Evolutionary conservation across 2,113 vertebrate genomes (phyloP), one percentile per base, ranked within the genome.

Genomic region (Proterorhinus semilunaris): DNA sequence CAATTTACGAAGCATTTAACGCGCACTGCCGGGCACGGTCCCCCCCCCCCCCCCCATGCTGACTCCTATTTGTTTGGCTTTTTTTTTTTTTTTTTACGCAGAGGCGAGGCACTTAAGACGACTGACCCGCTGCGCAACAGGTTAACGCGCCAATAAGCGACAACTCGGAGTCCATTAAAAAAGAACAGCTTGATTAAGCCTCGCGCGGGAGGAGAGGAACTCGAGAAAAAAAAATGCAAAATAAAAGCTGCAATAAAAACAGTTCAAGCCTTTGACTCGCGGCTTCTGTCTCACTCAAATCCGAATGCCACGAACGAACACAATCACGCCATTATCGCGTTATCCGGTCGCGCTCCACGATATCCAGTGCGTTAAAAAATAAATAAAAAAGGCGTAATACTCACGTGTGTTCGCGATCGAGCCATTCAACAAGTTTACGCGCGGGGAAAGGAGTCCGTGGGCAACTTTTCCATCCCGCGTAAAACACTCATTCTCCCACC

Each of bases 101-200:
- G 68, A 85, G 77, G 17, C 65, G 63, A 82, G 66, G 43, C 81
- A 76, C 69, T 13, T 70, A 67, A 80, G 68, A 83, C 82, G 47
- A 61, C 59, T 82, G 77, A 83, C 79, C 72, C 68, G 73, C 77
- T 76, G 82, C 71, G 83, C 87, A 90, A 87, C 88, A 88, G 85
- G 85, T 88, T 78, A n/a, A 77, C 74, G 55, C 71, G 43, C 47
- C 13, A 67, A 2, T 61, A 61, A 61, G 44, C 58, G 8, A 61
- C 6, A 12, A 51, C 4, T 21, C 9, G 0, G 46, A 12, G 15
- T 36, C 0, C 7, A 45, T 13, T 51, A 11, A 6, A 36, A 36
- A 61, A 63, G 58, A 13, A 10, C 15, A 63, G 68, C 45, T 66
- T 61, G 44, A 61, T 45, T 61, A 45, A 61, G 43, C 58, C 15